Evolutionary conservation across 2,113 vertebrate genomes (phyloP), one percentile per base, ranked within the genome.

Genomic region (Sinocyclocheilus grahami): DNA sequence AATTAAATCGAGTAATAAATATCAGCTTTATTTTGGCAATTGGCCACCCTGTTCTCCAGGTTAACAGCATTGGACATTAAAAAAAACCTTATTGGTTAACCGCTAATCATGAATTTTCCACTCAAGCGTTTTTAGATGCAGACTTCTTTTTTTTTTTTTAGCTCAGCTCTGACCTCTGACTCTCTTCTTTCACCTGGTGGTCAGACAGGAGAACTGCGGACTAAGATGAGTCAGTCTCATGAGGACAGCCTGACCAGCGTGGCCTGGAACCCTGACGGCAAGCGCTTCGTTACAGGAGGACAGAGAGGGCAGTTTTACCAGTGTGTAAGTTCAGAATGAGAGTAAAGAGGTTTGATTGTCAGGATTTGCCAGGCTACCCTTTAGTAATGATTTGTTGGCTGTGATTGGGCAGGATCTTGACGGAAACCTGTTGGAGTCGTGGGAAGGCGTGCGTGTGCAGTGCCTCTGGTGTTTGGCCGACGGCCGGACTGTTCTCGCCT

Each of bases 261-360:
- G 89, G 98, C 98, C 85, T 99, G 98, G 98, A 99, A 99, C 94
- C 98, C 98, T 3, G 98, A 99, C 71, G 97, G 97, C 85, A 99
- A 99, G 60, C 97, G 98, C 86, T 99, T 99, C 83, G 97, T 99
- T 87, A 99, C 98, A 0, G 98, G 98, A 87, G 98, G 98, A 72
- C 98, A 99, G 87, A 95, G 98, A 77, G 98, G 98, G 7, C 98
- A 99, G 93, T 99, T 99, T 94, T 99, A 99, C 91, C 98, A 99
- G 90, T 99, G 97, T 96, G 98, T 99, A 94, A 97, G 98, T 97
- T 4, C n/a, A 30, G 33, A 65, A 5, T 55, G 62, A 39, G 3
- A 9, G 7, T 58, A 13, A 51, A 37, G 60, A 27, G 24, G 16
- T 20, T 62, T 22, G 8, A 9, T 27, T 14, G 0, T 2, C 30